These are phyloP conservation scores for Sander vitreus DNA, from an alignment of 2,113 vertebrate genomes.

Conservation along the genomic window DNA sequence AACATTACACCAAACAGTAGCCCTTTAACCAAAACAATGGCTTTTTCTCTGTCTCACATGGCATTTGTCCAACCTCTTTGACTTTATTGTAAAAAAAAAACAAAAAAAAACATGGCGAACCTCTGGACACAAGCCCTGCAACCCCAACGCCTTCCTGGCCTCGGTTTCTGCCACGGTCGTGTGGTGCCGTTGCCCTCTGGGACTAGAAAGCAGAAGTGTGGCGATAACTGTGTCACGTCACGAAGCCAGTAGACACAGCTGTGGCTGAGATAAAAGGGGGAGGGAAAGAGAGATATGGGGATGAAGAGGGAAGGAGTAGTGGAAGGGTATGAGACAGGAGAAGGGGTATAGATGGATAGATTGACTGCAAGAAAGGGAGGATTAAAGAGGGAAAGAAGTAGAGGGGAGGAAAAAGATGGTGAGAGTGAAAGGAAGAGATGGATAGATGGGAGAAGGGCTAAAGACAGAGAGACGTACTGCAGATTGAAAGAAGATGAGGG, in stretches of 20 bases:
- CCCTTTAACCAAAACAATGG: neutral
- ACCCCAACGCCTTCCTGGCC: neutral
- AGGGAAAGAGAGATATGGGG: neutral
- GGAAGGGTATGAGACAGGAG: neutral
- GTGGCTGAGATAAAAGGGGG: conserved; percentile 31
- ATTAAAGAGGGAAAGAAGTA: neutral
- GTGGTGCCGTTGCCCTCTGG: neutral
- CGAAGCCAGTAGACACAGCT: conserved; percentile 17
- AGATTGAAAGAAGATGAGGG: conserved; percentile 3
- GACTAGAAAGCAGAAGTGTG: neutral
- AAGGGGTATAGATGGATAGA: neutral
- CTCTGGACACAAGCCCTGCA: neutral
- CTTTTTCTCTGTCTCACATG: neutral
- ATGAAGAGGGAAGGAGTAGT: neutral
- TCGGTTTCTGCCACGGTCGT: neutral
- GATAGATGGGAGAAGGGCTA: neutral
- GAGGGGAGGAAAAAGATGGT: neutral
- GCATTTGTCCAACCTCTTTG: neutral
- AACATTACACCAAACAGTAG: neutral
- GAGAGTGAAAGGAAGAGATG: neutral
- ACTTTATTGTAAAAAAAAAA: neutral
- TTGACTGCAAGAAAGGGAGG: neutral
- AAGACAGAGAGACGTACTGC: neutral
- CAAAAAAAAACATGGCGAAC: neutral
- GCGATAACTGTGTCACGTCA: conserved; percentile 26